A percentile compares a stretch with the other conserved stretches of the same genome.
phyloP scores from a whole-genome alignment of 2,113 vertebrate species.

The Zonotrichia leucophrys region DNA sequence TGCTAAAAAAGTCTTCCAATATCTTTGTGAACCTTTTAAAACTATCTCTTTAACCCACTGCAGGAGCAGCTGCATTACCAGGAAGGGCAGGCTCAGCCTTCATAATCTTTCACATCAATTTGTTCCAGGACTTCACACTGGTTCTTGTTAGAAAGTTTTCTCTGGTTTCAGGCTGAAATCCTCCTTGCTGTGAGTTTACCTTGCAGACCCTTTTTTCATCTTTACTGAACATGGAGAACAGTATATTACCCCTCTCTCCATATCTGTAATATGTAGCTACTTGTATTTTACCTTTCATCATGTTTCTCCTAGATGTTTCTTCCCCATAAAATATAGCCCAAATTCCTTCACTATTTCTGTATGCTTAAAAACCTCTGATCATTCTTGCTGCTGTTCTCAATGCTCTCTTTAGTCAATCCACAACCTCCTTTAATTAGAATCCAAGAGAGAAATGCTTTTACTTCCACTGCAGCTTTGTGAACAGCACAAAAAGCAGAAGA shows the following conservation, averaged over 20 bases:
- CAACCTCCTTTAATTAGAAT: background rate
- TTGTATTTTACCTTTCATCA: background rate
- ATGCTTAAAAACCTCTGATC: background rate
- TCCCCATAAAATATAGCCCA: background rate
- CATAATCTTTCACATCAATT: background rate
- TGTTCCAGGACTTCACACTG: background rate
- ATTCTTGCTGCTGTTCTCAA: background rate
- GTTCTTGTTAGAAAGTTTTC: background rate
- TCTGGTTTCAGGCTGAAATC: background rate
- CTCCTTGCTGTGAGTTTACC: background rate
- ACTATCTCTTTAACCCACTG: background rate
- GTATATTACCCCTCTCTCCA: background rate
- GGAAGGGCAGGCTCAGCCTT: background rate
- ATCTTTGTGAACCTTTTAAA: background rate
- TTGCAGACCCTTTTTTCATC: background rate
- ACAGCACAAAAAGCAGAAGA: background rate
- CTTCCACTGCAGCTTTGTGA: background rate
- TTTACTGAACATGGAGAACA: background rate
- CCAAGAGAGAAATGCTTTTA: background rate
- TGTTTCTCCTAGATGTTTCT: background rate
- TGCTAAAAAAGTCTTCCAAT: background rate
- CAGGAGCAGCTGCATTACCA: background rate
- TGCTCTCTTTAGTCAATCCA: background rate
- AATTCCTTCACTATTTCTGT: background rate
- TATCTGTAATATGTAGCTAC: background rate